Percentiles rank a stretch among this genome's conserved stretches.
Conservation (phyloP, 1,140 invertebrate species). For the Oncopodura yosiiana region DNA sequence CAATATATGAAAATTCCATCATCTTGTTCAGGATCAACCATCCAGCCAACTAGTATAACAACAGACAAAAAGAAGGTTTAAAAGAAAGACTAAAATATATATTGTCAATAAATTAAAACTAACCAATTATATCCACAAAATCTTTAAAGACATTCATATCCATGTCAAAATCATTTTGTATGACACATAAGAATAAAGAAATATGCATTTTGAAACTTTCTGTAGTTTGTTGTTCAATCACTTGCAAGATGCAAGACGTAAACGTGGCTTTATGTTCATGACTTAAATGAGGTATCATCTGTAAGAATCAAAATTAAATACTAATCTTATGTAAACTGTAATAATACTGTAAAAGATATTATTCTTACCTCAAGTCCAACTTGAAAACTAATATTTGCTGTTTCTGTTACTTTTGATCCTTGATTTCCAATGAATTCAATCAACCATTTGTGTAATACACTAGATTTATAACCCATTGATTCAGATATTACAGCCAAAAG, state of each 20-base stretch:
- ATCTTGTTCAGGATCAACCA: slow-evolving; percentile 23
- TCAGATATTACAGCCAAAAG: slow-evolving; percentile 19
- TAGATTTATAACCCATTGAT: slow-evolving; percentile 9
- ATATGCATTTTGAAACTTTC: background rate
- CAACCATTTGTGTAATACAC: slow-evolving; percentile 16
- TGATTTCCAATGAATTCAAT: slow-evolving; percentile 15
- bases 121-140: background rate
- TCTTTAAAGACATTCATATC: background rate
- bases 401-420: background rate
- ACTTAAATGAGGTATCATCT: slow-evolving; percentile 3
- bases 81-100: background rate
- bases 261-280: background rate
- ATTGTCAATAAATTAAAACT: background rate
- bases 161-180: background rate
- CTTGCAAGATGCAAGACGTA: slow-evolving; percentile 3
- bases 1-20: slow-evolving; percentile 17
- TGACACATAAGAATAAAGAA: background rate
- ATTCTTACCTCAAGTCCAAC: slow-evolving; percentile 14
- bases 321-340: background rate
- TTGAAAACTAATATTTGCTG: slow-evolving; percentile 5
- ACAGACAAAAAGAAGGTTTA: slow-evolving; percentile 16
- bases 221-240: background rate
- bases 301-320: slow-evolving; percentile 7
- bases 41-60: slow-evolving; percentile 32
- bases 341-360: background rate